A percentile compares a stretch with the other conserved stretches of the same genome.
Evolutionary conservation across 2,888 invertebrate genomes (phyloP).

Genomic region (Cryptocephalus primarius): DNA sequence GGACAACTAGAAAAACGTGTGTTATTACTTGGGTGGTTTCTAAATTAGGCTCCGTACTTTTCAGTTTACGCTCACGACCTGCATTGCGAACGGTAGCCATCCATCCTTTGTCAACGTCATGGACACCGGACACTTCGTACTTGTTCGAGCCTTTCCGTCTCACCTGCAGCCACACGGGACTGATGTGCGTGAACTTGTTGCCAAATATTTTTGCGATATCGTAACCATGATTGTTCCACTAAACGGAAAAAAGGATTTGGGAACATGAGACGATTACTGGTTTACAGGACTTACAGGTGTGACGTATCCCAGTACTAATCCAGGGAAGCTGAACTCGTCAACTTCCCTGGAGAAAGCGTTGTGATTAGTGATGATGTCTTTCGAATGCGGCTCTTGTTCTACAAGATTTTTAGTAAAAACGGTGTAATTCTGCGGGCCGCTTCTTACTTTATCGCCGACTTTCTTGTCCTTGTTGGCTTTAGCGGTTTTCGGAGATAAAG

Average conservation of each 20-base stretch:
- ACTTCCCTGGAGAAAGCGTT: slow-evolving; percentile 65
- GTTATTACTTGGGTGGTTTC: too few species aligned
- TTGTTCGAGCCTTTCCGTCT: slow-evolving; percentile 49
- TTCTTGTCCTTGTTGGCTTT: slow-evolving; percentile 20
- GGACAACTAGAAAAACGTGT: slow-evolving; percentile 56
- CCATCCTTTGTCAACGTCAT: slow-evolving; percentile 83
- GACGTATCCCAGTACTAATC: slow-evolving; percentile 77
- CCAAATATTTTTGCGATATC: slow-evolving; percentile 84
- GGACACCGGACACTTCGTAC: slow-evolving; percentile 59
- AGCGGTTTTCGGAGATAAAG: slow-evolving; percentile 27
- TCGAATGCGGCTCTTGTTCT: slow-evolving; percentile 51
- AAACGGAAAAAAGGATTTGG: slow-evolving; percentile 16
- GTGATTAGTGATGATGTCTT: slow-evolving; percentile 68
- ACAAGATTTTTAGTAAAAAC: slow-evolving; percentile 65
- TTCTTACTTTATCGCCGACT: slow-evolving; percentile 10
- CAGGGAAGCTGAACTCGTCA: slow-evolving; percentile 52
- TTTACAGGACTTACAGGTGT: slow-evolving; percentile 60
- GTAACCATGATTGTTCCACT: slow-evolving; percentile 96
- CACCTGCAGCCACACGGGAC: slow-evolving; percentile 92
- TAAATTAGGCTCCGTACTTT: slow-evolving; percentile 40
- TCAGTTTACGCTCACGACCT: slow-evolving; percentile 43
- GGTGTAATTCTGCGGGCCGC: slow-evolving; percentile 28
- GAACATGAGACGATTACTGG: too few species aligned
- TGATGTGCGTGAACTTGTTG: slow-evolving; percentile 79
- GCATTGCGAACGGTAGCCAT: slow-evolving; percentile 56